Base-by-base conservation (phyloP, 2,888 invertebrate species). In the Drosophila nigricruria region DNA sequence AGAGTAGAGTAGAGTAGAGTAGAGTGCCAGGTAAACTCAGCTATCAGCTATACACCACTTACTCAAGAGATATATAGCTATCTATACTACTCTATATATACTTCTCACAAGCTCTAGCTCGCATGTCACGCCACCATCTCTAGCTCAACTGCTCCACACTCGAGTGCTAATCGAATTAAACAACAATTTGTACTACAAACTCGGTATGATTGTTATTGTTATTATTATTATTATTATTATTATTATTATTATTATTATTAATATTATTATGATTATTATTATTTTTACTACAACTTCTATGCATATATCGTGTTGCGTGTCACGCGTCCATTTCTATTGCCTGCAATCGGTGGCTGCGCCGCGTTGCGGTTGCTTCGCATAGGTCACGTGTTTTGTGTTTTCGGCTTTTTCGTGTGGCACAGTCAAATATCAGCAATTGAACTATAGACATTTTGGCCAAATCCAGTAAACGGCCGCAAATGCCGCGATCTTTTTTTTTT, bases 381-480 rank as follows among this genome's bases (percentile, higher is more conserved):
- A 84, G 84, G 89, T 88, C 89, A 84, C 88, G 89, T 89, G 89
- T 84, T 79, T 53, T 16, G 32, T 52, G 50, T 52, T 52, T 52
- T 23, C 50, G 27, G 45, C 57, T 27, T 68, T 38, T 74, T 74
- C 71, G 74, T 85, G 70, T 77, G 73, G 63, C 66, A 47, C 59
- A 62, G 60, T 88, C 69, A 86, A 86, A 88, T 86, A 86, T 85
- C 86, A 86, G 84, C 88, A 86, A 89, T 88, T 89, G 86, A 89
- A 87, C 86, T 89, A 83, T 85, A 87, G 86, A 87, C 86, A 89
- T 87, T 87, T 86, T 89, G 72, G 78, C 86, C 83, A 84, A 77
- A 85, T 77, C 64, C 87, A 81, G 83, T 83, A 74, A 82, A 83
- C 83, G 71, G 77, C 56, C 77, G 68, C 74, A 83, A 83, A 83